Evolutionary conservation across 2,113 vertebrate species (phyloP).

Genomic region (Mus musculus): GRCm39 chr10:50820001-50820500

Average conservation of each 20-base stretch:
- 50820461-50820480: background rate
- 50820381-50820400: background rate
- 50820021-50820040: no score
- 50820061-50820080: no score
- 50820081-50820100: no score
- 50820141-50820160: background rate
- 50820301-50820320: background rate
- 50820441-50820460: background rate
- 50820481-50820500: background rate
- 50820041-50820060: no score
- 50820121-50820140: no score
- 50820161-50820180: background rate
- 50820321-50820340: background rate
- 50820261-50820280: background rate
- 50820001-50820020: no score
- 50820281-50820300: background rate
- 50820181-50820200: background rate
- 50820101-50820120: no score
- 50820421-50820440: background rate
- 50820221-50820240: background rate
- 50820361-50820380: background rate
- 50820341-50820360: background rate
- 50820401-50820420: background rate
- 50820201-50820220: background rate
- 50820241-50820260: background rate